Evolutionary conservation across 2,797 vertebrate genomes (phyloP).

Genomic region (Emydoidea blandingii): DNA sequence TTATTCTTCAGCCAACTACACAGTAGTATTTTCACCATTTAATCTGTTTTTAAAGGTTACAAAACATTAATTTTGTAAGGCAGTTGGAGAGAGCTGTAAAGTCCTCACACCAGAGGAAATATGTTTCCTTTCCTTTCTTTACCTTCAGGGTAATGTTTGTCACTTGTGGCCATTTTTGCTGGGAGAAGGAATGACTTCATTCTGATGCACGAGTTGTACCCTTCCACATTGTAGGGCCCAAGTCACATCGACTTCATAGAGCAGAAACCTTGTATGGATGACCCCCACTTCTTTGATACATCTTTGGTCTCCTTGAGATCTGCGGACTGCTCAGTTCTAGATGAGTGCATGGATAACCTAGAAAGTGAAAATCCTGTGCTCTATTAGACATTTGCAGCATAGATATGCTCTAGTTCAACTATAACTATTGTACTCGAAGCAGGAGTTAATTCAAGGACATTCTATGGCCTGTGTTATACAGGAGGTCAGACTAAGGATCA

Average conservation of each 20-base stretch:
- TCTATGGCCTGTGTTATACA: too few relatives aligned
- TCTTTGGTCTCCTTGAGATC: neutral
- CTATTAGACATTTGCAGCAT: too few relatives aligned
- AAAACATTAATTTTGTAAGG: neutral
- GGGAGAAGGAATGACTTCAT: accelerated
- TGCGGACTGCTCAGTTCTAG: neutral
- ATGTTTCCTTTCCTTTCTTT: neutral
- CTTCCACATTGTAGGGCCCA: neutral
- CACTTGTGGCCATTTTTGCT: neutral
- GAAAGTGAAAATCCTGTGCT: neutral
- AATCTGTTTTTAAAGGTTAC: neutral
- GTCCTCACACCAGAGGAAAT: neutral
- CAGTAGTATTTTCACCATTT: neutral
- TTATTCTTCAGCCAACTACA: too few relatives aligned
- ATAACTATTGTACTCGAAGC: neutral
- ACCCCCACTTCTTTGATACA: neutral
- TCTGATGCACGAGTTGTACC: accelerated
- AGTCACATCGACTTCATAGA: neutral
- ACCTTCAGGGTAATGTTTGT: neutral
- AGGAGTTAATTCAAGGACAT: neutral
- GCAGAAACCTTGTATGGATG: neutral
- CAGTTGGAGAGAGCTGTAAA: neutral
- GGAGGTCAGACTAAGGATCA: neutral
- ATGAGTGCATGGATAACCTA: neutral
- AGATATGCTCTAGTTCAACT: neutral